Evolutionary conservation across 2,113 vertebrate genomes (phyloP).

Genomic region (Colaptes auratus): DNA sequence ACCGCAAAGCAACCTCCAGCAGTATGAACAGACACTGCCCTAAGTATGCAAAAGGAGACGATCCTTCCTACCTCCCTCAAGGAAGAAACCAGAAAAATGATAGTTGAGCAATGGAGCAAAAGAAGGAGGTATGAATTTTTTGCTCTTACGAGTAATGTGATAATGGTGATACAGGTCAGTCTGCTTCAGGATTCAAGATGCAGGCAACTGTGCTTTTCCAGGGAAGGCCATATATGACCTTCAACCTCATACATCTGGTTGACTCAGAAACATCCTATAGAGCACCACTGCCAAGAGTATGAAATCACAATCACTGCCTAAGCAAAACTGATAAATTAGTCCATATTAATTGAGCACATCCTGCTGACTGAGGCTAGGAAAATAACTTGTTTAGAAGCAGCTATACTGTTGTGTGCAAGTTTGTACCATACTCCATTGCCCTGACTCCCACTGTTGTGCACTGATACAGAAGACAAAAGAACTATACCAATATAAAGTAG

Average conservation of each 20-base stretch:
- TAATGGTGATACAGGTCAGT: not conserved
- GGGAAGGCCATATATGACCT: not conserved
- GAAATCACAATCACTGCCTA: not conserved
- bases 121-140: not conserved
- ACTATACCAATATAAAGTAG: not conserved
- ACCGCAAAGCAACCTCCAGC: not conserved
- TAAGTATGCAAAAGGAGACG: not conserved
- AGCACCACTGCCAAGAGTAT: not conserved
- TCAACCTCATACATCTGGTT: not conserved
- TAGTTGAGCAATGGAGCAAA: not conserved
- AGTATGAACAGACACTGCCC: not conserved
- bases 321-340: not conserved
- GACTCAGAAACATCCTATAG: not conserved
- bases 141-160: not conserved
- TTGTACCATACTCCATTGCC: not conserved
- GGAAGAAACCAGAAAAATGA: not conserved
- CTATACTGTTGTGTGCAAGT: not conserved
- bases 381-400: not conserved
- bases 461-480: conserved; percentile 6
- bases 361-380: not conserved
- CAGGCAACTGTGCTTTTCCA: not conserved
- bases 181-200: not conserved
- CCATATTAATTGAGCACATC: not conserved
- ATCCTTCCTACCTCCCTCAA: not conserved
- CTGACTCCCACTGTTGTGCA: not conserved